Evolutionary conservation across 2,797 vertebrate species (phyloP).

Genomic region (Thalassophryne amazonica): DNA sequence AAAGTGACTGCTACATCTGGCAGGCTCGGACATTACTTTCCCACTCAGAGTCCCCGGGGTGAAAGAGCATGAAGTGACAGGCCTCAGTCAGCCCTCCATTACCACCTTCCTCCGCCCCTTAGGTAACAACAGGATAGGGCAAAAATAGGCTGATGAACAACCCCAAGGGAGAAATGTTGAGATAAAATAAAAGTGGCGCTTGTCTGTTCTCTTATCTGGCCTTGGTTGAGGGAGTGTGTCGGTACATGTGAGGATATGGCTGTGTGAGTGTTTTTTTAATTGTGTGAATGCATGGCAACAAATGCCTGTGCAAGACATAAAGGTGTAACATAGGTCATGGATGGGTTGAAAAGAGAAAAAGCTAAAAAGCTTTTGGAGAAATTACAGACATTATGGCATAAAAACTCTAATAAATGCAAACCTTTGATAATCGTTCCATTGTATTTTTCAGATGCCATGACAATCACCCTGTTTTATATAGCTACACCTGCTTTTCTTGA

Average conservation of each 20-base stretch:
- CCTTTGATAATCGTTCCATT: too few species aligned
- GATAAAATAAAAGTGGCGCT: constrained; percentile 41
- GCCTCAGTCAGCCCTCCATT: constrained; percentile 79
- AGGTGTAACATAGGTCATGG: constrained; percentile 2
- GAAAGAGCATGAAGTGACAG: constrained; percentile 80
- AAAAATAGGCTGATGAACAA: constrained; percentile 64
- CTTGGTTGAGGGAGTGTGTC: constrained; percentile 19
- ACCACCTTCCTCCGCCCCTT: constrained; percentile 73
- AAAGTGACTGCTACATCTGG: constrained; percentile 85
- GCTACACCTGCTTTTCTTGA: constrained; percentile 38
- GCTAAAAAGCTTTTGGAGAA: background rate
- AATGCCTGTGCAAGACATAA: background rate
- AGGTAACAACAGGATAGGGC: constrained; percentile 61
- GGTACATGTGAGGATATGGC: constrained; percentile 6
- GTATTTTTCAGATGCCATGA: constrained; percentile 38
- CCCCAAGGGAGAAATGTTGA: constrained; percentile 39
- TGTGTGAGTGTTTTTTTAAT: constrained; percentile 18
- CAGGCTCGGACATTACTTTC: constrained; percentile 80
- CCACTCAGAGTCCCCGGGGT: constrained; percentile 73
- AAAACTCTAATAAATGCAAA: background rate
- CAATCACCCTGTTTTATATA: constrained; percentile 23
- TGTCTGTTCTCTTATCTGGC: constrained; percentile 37
- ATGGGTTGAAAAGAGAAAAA: background rate
- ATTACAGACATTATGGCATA: background rate
- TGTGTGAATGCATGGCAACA: constrained; percentile 20